Evolutionary conservation across 2,888 invertebrate species (phyloP).

Genomic region (Clepsis dumicolana): DNA sequence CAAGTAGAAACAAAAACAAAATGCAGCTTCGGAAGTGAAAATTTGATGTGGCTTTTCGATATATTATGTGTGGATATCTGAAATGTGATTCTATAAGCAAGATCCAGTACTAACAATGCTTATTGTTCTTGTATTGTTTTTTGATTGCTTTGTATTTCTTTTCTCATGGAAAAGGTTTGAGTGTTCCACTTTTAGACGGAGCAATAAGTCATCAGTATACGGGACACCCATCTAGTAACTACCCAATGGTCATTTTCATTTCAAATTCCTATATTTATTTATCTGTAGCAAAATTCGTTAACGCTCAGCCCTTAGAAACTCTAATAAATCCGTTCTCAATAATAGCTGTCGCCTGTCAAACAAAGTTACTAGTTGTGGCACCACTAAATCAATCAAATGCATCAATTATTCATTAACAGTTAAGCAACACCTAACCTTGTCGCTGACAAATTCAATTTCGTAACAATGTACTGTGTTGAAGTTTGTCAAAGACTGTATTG

Average conservation of each 20-base stretch:
- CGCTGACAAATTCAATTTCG: constrained; percentile 30
- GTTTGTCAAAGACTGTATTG: constrained; percentile 34
- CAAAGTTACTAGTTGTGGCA: neutral
- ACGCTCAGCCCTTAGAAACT: neutral
- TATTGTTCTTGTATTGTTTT: too few relatives aligned
- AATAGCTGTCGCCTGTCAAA: neutral
- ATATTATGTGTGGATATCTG: neutral
- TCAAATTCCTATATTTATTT: neutral
- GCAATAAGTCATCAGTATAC: too few relatives aligned
- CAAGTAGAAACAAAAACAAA: constrained; percentile 22
- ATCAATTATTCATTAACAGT: constrained; percentile 21
- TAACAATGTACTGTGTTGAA: constrained; percentile 12
- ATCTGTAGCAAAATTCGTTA: neutral
- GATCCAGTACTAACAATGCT: too few relatives aligned
- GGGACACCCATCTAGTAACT: too few relatives aligned
- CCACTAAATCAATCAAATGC: constrained; percentile 30
- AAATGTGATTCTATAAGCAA: too few relatives aligned
- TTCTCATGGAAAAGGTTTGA: too few relatives aligned
- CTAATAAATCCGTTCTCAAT: neutral
- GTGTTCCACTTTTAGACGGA: too few relatives aligned
- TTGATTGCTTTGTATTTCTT: too few relatives aligned
- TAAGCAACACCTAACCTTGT: constrained; percentile 24
- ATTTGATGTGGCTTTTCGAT: neutral
- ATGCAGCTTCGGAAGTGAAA: constrained; percentile 9
- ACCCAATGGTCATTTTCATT: neutral